Evolutionary conservation across 2,888 invertebrate genomes (phyloP).

Genomic region (Microplitis manilae): DNA sequence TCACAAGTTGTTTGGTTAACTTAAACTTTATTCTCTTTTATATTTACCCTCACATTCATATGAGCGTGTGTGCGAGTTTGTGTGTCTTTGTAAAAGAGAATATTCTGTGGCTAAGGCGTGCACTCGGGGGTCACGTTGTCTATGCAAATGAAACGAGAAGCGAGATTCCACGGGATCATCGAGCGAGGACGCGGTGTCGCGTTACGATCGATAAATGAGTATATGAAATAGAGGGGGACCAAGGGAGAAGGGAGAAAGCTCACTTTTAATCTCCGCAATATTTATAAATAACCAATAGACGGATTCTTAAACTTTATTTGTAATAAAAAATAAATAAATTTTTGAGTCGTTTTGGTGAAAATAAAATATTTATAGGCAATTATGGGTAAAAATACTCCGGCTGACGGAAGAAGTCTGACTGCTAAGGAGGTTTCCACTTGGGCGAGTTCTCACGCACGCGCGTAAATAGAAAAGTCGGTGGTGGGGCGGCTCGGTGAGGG

Average conservation of each 20-base stretch:
- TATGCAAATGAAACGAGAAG: conserved; percentile 62
- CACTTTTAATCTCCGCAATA: too few relatives aligned
- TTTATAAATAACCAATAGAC: too few relatives aligned
- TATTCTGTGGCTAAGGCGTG: conserved; percentile 43
- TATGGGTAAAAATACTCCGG: too few relatives aligned
- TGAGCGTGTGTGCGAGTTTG: not conserved
- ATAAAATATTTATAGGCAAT: too few relatives aligned
- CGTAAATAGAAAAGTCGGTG: not conserved
- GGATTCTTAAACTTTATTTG: too few relatives aligned
- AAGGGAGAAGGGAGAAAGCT: too few relatives aligned
- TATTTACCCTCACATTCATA: conserved; percentile 14
- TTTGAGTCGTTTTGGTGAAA: too few relatives aligned
- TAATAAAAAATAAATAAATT: too few relatives aligned
- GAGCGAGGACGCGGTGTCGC: conserved; percentile 42
- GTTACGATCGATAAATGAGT: conserved; percentile 49
- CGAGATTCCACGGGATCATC: conserved; percentile 55
- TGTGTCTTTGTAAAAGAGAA: conserved; percentile 15
- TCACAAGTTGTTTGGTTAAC: conserved; percentile 23
- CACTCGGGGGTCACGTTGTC: conserved; percentile 58
- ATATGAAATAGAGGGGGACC: conserved; percentile 9
- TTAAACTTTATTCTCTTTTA: conserved; percentile 18
- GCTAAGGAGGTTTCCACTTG: conserved; percentile 28
- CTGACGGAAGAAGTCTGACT: conserved; percentile 21
- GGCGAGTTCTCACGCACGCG: not conserved
- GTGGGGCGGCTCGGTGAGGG: not conserved